Base-by-base conservation (phyloP, 2,113 vertebrate species). In the Poeciliopsis turrubarensis region DNA sequence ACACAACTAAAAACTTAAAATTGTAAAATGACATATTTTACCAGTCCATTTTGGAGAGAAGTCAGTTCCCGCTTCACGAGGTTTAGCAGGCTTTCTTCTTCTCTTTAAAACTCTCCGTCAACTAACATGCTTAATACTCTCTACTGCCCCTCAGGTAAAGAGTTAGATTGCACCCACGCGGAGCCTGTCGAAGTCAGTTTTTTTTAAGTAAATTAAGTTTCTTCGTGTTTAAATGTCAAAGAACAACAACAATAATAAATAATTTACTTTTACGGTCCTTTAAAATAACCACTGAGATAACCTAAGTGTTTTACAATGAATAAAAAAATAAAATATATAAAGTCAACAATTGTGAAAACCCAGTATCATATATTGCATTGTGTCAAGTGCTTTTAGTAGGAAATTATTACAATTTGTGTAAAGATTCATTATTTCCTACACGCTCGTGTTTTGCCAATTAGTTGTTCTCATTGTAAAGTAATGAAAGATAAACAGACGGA, bases 21-120 rank as follows among this genome's bases (percentile, higher is more conserved):
- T 0, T 11, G 7, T 11, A 0, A 29, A 39, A 34, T 5, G 25
- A 19, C 1, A 0, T 41, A 0, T n/a, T 71, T 89, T 88, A 92
- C 91, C 91, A 91, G 44, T 91, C 87, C 91, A 92, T 92, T 30
- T 2, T 62, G 1, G 31, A 0, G 2, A 47, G 30, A 34, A 76
- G 64, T 69, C 76, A 70, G 19, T 91, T 92, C 90, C 90, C 91
- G 91, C 91, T 86, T 89, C 89, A 88, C 89, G 89, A 90, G 87
- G 91, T 67, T 91, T 26, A 66, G 78, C 32, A 0, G 1, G 0
- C 0, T 63, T 81, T 82, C 88, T 90, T 87, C 12, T 77, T 79
- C 86, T 80, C 80, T 86, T 57, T 34, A n/a, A 0, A 19, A 13
- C 47, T 62, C n/a, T 7, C 15, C 31, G 54, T n/a, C 69, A 31